These are phyloP conservation scores for Trogon surrucura DNA, from an alignment of 2,113 vertebrate species.

Conservation along the genomic window DNA sequence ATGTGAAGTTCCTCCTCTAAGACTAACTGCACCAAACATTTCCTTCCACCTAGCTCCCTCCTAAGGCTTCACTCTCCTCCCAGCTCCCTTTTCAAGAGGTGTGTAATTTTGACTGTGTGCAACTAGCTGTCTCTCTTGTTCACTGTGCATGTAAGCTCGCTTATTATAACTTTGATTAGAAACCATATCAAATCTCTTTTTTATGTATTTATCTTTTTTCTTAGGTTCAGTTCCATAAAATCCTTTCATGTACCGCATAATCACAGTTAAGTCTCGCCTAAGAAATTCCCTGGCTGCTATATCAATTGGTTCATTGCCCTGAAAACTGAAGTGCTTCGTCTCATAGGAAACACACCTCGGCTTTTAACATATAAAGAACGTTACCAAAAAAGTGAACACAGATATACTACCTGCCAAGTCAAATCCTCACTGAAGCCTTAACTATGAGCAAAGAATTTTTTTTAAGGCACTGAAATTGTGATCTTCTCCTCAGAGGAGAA, in stretches of 20 bases:
- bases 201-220: conserved; percentile 29
- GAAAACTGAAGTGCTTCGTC: conserved; percentile 1
- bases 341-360: not conserved
- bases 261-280: not conserved
- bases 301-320: not conserved
- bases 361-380: not conserved
- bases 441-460: not conserved
- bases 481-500: not conserved
- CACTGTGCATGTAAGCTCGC: not conserved
- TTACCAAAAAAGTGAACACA: not conserved
- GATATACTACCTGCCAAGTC: not conserved
- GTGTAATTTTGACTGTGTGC: not conserved
- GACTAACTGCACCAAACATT: not conserved
- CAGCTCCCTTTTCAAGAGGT: not conserved
- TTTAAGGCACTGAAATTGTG: not conserved
- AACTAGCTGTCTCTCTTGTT: not conserved
- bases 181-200: conserved; percentile 14
- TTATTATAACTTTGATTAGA: not conserved
- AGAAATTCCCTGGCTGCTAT: conserved; percentile 21
- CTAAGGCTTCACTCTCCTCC: not conserved
- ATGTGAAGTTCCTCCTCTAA: not conserved
- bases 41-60: not conserved
- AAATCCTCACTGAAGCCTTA: not conserved
- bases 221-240: conserved; percentile 14
- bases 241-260: not conserved